phyloP scores from a whole-genome alignment of 2,797 vertebrate genomes.

The Simalia tracyae region DNA sequence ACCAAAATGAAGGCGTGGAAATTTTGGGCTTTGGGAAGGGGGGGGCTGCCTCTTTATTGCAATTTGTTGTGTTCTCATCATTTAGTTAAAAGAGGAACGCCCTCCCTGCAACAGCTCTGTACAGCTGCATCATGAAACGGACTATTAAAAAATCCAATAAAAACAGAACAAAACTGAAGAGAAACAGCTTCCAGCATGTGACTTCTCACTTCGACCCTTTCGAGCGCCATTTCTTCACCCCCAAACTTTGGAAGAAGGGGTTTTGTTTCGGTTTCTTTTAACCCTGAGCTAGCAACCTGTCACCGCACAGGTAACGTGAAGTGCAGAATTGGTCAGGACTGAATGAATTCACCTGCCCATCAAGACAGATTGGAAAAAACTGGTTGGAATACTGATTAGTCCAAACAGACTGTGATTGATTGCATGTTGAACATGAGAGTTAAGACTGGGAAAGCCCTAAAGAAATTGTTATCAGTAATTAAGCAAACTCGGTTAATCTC shows the following conservation, averaged over 20 bases:
- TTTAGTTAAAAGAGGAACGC: slow-evolving; percentile 56
- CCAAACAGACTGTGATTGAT: too few relatives aligned
- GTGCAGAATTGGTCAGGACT: fast-evolving
- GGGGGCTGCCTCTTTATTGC: slow-evolving; percentile 58
- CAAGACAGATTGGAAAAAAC: not conserved
- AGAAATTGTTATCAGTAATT: too few relatives aligned
- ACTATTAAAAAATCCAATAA: not conserved
- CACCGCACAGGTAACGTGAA: not conserved
- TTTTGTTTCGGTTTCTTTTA: not conserved
- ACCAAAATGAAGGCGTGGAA: slow-evolving; percentile 62
- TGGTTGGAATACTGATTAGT: too few relatives aligned
- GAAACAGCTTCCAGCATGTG: slow-evolving; percentile 42
- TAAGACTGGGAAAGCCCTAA: too few relatives aligned
- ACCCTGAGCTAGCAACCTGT: not conserved
- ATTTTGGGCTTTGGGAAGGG: slow-evolving; percentile 36
- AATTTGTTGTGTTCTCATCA: slow-evolving; percentile 67
- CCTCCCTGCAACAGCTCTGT: slow-evolving; percentile 36
- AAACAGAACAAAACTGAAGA: too few relatives aligned
- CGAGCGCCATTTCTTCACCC: not conserved
- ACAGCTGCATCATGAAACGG: slow-evolving; percentile 57
- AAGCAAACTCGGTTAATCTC: too few relatives aligned
- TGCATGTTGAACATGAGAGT: too few relatives aligned
- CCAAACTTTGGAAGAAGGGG: fast-evolving
- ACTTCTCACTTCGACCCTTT: not conserved
- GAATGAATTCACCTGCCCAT: not conserved